Evolutionary conservation across 2,113 vertebrate genomes (phyloP).

Genomic region (Mustela nigripes): DNA sequence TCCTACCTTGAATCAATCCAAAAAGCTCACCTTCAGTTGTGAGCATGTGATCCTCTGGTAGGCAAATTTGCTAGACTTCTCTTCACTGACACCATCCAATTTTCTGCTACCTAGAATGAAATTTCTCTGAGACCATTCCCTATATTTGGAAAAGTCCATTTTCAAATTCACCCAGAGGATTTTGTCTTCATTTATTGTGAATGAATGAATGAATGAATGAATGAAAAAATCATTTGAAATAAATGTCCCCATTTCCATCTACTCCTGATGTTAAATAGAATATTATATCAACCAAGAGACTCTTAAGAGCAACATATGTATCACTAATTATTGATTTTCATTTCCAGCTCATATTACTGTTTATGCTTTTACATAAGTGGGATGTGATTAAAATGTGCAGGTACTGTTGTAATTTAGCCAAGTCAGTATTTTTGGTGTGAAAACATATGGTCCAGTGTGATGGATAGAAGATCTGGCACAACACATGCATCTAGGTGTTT

Average conservation of each 20-base stretch:
- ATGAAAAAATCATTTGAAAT: neutral
- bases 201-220: neutral
- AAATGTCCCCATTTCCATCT: neutral
- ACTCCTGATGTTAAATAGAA: neutral
- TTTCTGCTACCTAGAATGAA: neutral
- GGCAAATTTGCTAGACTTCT: neutral
- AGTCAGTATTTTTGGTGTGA: conserved; percentile 57
- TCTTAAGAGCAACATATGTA: neutral
- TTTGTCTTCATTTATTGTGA: neutral
- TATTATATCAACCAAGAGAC: neutral
- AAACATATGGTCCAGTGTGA: conserved; percentile 68
- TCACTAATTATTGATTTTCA: neutral
- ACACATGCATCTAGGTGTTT: conserved; percentile 65
- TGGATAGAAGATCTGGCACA: neutral
- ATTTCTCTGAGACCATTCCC: neutral
- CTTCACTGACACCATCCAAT: neutral
- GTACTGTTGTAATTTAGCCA: conserved; percentile 30
- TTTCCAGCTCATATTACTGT: neutral
- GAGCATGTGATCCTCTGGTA: neutral
- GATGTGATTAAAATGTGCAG: neutral
- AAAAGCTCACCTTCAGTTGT: neutral
- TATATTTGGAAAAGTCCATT: neutral
- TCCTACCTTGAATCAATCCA: neutral
- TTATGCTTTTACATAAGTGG: neutral
- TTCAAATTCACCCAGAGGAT: neutral